These are phyloP conservation scores for Hypomecis atomaria DNA, from an alignment of 2,888 invertebrate genomes.

Conservation along the genomic window DNA sequence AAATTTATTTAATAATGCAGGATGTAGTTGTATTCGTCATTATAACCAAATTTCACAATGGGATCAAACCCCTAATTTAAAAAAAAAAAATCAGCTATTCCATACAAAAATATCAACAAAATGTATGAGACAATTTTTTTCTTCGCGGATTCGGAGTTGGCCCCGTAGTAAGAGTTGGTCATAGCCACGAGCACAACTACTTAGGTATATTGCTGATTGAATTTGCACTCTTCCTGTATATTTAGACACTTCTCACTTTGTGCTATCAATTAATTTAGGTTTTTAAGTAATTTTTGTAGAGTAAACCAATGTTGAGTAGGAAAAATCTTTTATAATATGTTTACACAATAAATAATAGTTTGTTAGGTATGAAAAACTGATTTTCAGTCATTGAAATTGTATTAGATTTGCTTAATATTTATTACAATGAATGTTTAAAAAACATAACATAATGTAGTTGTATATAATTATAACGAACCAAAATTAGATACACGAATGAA, in stretches of 20 bases:
- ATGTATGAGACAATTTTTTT: no score
- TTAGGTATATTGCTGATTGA: no score
- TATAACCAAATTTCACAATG: no score
- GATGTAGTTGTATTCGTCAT: no score
- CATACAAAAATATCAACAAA: no score
- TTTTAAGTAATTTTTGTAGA: not conserved
- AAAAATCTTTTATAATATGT: conserved; percentile 6
- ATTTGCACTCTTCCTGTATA: not conserved
- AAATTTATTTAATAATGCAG: no score
- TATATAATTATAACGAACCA: conserved; percentile 68
- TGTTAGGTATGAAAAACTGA: not conserved
- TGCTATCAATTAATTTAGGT: conserved; percentile 6
- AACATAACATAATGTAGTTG: conserved; percentile 68
- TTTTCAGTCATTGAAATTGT: conserved; percentile 26
- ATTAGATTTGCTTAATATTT: conserved; percentile 60
- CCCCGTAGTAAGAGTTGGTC: no score
- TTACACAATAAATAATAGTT: conserved; percentile 12
- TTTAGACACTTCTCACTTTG: conserved; percentile 2
- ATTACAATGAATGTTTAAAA: conserved; percentile 67
- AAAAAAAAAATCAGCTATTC: no score
- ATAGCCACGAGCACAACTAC: no score
- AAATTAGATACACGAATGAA: conserved; percentile 59
- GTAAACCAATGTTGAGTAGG: not conserved
- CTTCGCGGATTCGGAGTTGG: no score
- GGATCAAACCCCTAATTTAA: no score